Conservation (phyloP, 2,113 vertebrate species). For the Enhydra lutris region DNA sequence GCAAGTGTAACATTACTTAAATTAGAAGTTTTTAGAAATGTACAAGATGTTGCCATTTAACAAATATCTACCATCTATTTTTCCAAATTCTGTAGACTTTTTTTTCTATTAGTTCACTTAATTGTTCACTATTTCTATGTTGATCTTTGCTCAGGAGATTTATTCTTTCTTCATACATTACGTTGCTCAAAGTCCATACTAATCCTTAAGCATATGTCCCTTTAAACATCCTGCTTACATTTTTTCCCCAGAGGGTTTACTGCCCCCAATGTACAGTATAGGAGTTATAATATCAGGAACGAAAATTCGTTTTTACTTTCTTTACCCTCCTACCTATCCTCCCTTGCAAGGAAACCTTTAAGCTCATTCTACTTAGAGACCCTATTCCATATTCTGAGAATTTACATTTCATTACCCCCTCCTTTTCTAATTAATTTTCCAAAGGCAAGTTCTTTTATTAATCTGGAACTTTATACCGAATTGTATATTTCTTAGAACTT, state of each 20-base stretch:
- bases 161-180: not conserved
- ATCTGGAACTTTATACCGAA: not conserved
- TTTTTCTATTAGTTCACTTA: not conserved
- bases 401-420: not conserved
- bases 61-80: not conserved
- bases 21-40: not conserved
- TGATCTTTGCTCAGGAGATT: not conserved
- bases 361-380: not conserved
- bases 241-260: not conserved
- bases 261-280: not conserved
- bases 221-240: not conserved
- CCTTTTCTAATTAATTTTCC: not conserved
- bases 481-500: not conserved
- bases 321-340: not conserved
- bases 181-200: not conserved
- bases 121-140: not conserved
- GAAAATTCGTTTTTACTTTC: not conserved
- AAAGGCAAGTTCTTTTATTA: not conserved
- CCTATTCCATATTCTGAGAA: not conserved
- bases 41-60: not conserved
- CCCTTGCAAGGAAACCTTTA: not conserved
- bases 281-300: not conserved
- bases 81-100: not conserved
- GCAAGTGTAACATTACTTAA: not conserved
- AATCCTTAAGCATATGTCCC: not conserved